A percentile compares a stretch with the other conserved stretches of the same genome.
Evolutionary conservation across 2,113 vertebrate genomes (phyloP).

Genomic region (Cariama cristata): DNA sequence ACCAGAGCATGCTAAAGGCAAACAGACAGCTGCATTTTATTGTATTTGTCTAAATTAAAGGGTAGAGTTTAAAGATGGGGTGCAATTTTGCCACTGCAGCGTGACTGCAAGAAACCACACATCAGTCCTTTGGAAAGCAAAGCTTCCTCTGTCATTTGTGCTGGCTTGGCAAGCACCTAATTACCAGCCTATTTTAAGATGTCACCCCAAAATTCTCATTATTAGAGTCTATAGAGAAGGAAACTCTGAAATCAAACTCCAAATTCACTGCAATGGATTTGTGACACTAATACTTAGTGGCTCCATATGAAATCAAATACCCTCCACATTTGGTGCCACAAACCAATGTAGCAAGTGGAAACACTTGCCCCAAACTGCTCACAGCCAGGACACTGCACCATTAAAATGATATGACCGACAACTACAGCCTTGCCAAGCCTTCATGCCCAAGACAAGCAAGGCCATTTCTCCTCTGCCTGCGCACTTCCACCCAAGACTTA

Average conservation of each 20-base stretch:
- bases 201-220: conserved; percentile 19
- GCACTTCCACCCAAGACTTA: not conserved
- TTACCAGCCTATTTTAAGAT: not conserved
- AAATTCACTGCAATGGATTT: not conserved
- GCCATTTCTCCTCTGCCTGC: not conserved
- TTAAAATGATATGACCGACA: not conserved
- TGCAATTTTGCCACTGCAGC: not conserved
- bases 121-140: not conserved
- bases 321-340: too few species aligned
- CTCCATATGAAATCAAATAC: not conserved
- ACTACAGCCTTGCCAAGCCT: not conserved
- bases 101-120: not conserved
- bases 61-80: conserved; percentile 33
- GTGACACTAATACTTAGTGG: too few species aligned
- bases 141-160: not conserved
- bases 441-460: not conserved
- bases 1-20: conserved; percentile 7
- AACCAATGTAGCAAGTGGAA: not conserved
- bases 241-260: not conserved
- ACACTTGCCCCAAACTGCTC: not conserved
- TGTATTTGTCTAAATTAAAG: conserved; percentile 41
- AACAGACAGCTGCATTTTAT: conserved; percentile 49
- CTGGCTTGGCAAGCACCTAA: conserved; percentile 6
- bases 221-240: not conserved
- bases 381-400: not conserved